These are phyloP conservation scores for Drymodes brunneopygia DNA, from an alignment of 2,113 vertebrate species.

Conservation along the genomic window DNA sequence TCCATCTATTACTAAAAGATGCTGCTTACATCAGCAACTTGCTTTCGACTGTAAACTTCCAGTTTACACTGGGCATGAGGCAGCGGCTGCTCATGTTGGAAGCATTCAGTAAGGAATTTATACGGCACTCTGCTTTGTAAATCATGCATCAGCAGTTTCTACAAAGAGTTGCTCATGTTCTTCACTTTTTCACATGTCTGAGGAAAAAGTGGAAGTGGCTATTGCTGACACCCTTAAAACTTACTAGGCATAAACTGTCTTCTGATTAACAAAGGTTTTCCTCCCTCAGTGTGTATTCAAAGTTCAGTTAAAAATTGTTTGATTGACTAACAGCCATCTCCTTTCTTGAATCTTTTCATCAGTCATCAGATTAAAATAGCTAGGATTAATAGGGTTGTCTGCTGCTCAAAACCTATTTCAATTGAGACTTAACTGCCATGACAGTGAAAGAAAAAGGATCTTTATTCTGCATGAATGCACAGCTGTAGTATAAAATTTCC, in stretches of 20 bases:
- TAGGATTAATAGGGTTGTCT: conserved; percentile 33
- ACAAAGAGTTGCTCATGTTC: background rate
- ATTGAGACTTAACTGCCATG: conserved; percentile 25
- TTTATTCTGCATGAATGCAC: conserved; percentile 54
- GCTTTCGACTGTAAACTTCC: background rate
- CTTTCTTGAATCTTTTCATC: conserved; percentile 36
- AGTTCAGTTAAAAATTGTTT: conserved; percentile 1
- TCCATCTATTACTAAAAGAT: background rate
- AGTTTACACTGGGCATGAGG: background rate
- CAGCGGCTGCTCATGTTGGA: background rate
- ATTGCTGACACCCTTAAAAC: background rate
- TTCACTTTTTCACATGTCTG: background rate
- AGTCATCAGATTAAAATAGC: conserved; percentile 42
- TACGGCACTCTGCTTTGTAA: background rate
- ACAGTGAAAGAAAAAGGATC: conserved; percentile 38
- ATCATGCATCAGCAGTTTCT: background rate
- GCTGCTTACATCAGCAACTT: background rate
- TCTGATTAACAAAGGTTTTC: background rate
- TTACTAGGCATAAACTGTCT: background rate
- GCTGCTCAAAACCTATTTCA: conserved; percentile 11
- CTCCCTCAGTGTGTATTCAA: background rate
- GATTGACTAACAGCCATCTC: background rate
- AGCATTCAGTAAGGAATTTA: background rate
- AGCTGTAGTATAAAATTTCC: conserved; percentile 35
- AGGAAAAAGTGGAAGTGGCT: background rate